Conservation (phyloP, 2,888 invertebrate genomes). For the Eustalomyia histrio region DNA sequence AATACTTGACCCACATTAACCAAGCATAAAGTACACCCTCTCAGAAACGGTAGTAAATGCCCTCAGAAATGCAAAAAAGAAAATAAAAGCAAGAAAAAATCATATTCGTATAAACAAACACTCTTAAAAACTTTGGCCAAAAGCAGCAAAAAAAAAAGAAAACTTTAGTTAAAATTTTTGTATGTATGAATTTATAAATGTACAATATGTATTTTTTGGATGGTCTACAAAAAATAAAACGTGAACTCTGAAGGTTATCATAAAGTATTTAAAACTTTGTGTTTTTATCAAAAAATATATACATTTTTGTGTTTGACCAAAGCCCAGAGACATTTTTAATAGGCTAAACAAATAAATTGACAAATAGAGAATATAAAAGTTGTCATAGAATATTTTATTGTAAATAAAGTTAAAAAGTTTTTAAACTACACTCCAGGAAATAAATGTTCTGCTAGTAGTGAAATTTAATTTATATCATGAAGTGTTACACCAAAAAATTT, state of each 20-base stretch:
- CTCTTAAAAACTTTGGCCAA: slow-evolving; percentile 31
- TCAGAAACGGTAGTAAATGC: slow-evolving; percentile 53
- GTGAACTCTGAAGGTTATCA: slow-evolving; percentile 42
- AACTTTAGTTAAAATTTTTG: slow-evolving; percentile 40
- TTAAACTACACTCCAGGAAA: too few relatives aligned
- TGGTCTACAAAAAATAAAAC: not conserved
- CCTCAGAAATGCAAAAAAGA: slow-evolving; percentile 37
- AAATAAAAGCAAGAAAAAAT: slow-evolving; percentile 34
- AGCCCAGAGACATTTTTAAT: slow-evolving; percentile 39
- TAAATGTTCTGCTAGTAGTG: too few relatives aligned
- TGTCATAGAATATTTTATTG: slow-evolving; percentile 19
- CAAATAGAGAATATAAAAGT: slow-evolving; percentile 22
- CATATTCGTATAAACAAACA: slow-evolving; percentile 23
- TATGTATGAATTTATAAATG: not conserved
- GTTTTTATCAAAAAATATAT: not conserved
- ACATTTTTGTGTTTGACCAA: slow-evolving; percentile 15
- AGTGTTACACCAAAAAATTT: too few relatives aligned
- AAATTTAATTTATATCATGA: too few relatives aligned
- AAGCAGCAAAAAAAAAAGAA: slow-evolving; percentile 20
- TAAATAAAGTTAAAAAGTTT: slow-evolving; percentile 2
- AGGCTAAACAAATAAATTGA: slow-evolving; percentile 40
- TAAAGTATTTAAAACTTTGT: slow-evolving; percentile 44
- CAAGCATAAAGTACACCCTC: slow-evolving; percentile 58
- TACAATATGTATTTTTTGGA: not conserved
- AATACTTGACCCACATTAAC: slow-evolving; percentile 65